Conservation (phyloP, 2,888 invertebrate species). For the Omphaloscelis lunosa region DNA sequence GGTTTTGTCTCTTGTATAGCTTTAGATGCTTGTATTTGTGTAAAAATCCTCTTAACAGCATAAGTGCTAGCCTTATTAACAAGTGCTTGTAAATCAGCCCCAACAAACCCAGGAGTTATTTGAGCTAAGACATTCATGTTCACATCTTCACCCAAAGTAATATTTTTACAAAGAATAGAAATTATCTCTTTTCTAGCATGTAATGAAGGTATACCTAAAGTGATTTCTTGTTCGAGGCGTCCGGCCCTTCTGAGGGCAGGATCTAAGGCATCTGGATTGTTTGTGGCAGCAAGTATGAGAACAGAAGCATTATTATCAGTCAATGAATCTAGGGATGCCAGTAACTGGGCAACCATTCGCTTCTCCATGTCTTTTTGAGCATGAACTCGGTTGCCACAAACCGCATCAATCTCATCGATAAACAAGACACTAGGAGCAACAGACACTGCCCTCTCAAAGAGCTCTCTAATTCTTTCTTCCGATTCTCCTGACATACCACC, state of each 20-base stretch:
- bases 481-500: constrained; percentile 99
- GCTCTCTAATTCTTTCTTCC: constrained; percentile 97
- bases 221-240: constrained; percentile 98
- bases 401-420: constrained; percentile 99
- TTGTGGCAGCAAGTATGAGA: constrained; percentile 98
- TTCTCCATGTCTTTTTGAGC: constrained; percentile 99
- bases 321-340: constrained; percentile 96
- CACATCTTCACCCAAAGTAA: constrained; percentile 93
- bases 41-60: constrained; percentile 93
- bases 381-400: constrained; percentile 96
- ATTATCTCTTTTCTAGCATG: constrained; percentile 95
- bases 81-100: constrained; percentile 97
- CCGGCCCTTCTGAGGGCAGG: constrained; percentile 97
- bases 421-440: constrained; percentile 96
- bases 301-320: constrained; percentile 91
- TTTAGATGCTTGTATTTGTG: constrained; percentile 77
- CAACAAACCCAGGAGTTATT: constrained; percentile 98
- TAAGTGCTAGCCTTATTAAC: constrained; percentile 96
- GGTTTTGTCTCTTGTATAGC: constrained; percentile 62
- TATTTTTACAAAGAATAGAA: constrained; percentile 92
- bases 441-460: constrained; percentile 96
- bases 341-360: constrained; percentile 97
- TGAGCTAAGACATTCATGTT: constrained; percentile 94
- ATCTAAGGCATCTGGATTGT: constrained; percentile 97
- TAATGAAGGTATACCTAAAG: constrained; percentile 97